Conservation (phyloP, 2,113 vertebrate genomes). For the Dasyurus viverrinus region DNA sequence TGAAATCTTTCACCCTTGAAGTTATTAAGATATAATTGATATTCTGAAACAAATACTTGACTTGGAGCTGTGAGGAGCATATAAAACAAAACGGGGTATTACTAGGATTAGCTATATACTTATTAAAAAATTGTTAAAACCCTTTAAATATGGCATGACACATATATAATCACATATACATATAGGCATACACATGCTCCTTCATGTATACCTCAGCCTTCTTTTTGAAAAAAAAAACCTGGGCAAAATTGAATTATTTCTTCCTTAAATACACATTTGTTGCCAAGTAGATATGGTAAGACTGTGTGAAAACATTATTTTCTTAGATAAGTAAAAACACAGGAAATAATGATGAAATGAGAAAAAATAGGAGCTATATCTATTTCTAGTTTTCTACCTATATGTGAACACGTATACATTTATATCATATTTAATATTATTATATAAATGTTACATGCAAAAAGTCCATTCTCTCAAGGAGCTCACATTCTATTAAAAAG, state of each 20-base stretch:
- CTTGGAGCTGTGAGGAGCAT: neutral
- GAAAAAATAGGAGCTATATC: neutral
- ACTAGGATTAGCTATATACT: neutral
- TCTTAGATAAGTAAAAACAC: neutral
- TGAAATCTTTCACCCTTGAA: neutral
- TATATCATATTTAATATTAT: too few relatives aligned
- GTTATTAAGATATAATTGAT: neutral
- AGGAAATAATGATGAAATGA: neutral
- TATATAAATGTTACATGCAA: neutral
- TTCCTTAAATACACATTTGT: neutral
- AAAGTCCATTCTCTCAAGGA: neutral
- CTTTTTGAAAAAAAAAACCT: neutral
- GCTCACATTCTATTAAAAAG: neutral
- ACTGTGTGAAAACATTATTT: neutral
- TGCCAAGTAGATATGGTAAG: neutral
- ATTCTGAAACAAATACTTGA: neutral
- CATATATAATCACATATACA: too few relatives aligned
- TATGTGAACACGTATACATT: too few relatives aligned
- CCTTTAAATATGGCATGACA: neutral
- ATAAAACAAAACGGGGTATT: neutral
- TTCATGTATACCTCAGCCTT: neutral
- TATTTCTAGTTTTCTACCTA: neutral
- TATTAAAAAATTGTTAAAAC: neutral
- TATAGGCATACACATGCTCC: neutral
- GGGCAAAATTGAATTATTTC: neutral